Evolutionary conservation across 2,113 vertebrate genomes (phyloP).

Genomic region (Xiphophorus maculatus): DNA sequence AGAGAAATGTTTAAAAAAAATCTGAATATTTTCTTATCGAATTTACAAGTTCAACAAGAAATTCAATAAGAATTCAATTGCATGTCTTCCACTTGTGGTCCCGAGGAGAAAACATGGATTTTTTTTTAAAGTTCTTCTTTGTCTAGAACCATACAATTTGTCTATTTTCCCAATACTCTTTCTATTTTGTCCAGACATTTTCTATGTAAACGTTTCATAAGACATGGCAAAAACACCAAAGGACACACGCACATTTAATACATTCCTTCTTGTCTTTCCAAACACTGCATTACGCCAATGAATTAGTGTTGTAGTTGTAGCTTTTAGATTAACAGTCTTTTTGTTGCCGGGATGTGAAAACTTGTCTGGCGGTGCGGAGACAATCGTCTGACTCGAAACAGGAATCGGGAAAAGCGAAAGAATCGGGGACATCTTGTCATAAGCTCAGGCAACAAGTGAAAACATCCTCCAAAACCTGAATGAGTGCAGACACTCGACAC

Average conservation of each 20-base stretch:
- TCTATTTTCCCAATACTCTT: neutral
- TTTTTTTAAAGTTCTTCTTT: conserved; percentile 6
- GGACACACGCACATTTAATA: neutral
- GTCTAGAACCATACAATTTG: neutral
- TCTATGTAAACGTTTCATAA: neutral
- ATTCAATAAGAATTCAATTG: conserved; percentile 35
- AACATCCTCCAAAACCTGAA: conserved; percentile 68
- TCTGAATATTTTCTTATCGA: neutral
- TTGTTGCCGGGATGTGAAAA: conserved; percentile 70
- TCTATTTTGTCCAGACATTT: neutral
- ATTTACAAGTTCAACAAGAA: conserved; percentile 45
- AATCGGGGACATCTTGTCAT: conserved; percentile 67
- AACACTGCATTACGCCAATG: conserved; percentile 11
- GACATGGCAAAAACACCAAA: neutral
- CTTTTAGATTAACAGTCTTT: conserved; percentile 62
- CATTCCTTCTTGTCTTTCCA: conserved; percentile 2
- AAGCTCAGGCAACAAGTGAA: conserved; percentile 73
- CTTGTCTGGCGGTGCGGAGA: conserved; percentile 69
- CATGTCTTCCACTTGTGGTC: conserved; percentile 11
- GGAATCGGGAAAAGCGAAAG: conserved; percentile 71
- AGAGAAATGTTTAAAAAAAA: neutral
- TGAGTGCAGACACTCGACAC: conserved; percentile 68
- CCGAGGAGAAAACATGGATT: conserved; percentile 50
- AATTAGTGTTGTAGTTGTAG: conserved; percentile 62
- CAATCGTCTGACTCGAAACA: conserved; percentile 66